Evolutionary conservation across 1,140 invertebrate genomes (phyloP).

Genomic region (Trypoxylus dichotomus): DNA sequence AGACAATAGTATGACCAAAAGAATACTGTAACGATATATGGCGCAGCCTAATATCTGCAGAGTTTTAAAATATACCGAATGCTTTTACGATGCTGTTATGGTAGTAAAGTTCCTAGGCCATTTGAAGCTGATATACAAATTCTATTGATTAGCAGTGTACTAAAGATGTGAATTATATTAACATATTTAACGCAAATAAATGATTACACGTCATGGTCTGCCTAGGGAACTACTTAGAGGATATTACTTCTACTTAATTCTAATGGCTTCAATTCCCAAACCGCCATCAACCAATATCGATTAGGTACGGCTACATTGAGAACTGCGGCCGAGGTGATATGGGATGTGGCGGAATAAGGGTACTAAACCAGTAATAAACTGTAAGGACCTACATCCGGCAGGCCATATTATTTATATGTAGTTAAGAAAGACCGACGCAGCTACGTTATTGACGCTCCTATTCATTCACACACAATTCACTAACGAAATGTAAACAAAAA

Average conservation of each 20-base stretch:
- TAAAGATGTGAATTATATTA: not conserved
- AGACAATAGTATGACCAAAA: too few species aligned
- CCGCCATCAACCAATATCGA: not conserved
- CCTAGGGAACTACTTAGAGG: not conserved
- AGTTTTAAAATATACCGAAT: too few species aligned
- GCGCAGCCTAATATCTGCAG: too few species aligned
- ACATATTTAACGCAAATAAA: not conserved
- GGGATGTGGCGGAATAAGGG: slow-evolving; percentile 10
- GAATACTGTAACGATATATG: too few species aligned
- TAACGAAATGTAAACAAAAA: not conserved
- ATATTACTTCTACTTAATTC: slow-evolving; percentile 15
- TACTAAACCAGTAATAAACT: slow-evolving; percentile 19
- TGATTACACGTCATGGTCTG: not conserved
- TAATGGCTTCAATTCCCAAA: not conserved
- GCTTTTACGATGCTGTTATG: too few species aligned
- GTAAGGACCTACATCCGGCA: slow-evolving; percentile 1
- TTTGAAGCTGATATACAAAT: too few species aligned
- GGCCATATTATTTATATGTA: slow-evolving; percentile 7
- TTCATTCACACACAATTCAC: slow-evolving; percentile 11
- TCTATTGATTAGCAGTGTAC: too few species aligned
- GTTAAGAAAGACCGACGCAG: not conserved
- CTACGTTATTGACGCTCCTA: not conserved
- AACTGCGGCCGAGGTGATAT: not conserved
- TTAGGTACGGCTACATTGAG: slow-evolving; percentile 6
- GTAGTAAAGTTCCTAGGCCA: too few species aligned